Percentiles rank a stretch among this genome's conserved stretches.
These are phyloP conservation scores for Drosophila anomelani DNA, from an alignment of 2,888 invertebrate species.

Conservation along the genomic window DNA sequence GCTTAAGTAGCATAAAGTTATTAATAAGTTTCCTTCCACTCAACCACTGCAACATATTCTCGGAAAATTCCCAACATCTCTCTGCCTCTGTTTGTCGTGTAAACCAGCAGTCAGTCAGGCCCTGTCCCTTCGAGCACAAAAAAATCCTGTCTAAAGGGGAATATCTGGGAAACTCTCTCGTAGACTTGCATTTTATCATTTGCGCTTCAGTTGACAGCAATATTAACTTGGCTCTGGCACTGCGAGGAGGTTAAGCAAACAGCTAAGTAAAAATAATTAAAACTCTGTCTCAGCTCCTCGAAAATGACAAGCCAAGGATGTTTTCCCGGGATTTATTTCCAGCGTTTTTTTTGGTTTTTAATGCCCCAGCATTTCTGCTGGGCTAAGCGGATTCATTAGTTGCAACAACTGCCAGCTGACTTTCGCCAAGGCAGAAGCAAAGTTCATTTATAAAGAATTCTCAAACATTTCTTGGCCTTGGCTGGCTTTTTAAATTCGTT, in stretches of 20 bases:
- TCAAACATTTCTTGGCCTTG: constrained; percentile 16
- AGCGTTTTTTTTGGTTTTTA: constrained; percentile 13
- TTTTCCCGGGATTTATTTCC: constrained; percentile 21
- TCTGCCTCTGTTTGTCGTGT: constrained; percentile 44
- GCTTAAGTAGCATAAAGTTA: constrained; percentile 70
- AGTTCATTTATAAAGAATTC: constrained; percentile 56
- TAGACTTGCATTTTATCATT: constrained; percentile 70
- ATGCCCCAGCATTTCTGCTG: constrained; percentile 24
- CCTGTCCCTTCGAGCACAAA: background rate
- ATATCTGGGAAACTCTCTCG: constrained; percentile 15
- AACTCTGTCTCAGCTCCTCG: constrained; percentile 53
- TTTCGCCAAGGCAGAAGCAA: constrained; percentile 15
- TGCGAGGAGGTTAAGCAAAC: constrained; percentile 54
- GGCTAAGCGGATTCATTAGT: constrained; percentile 75
- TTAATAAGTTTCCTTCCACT: constrained; percentile 68
- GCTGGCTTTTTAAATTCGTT: background rate
- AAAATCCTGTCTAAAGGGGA: constrained; percentile 9
- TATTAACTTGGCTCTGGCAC: constrained; percentile 59
- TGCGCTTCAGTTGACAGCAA: constrained; percentile 68
- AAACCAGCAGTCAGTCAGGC: constrained; percentile 37
- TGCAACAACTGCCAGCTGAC: constrained; percentile 66
- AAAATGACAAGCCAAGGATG: constrained; percentile 47
- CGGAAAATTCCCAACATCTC: constrained; percentile 2
- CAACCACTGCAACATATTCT: constrained; percentile 44
- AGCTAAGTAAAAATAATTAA: constrained; percentile 73